Base-by-base conservation (phyloP, 2,113 vertebrate species). In the Sisor rabdophorus region DNA sequence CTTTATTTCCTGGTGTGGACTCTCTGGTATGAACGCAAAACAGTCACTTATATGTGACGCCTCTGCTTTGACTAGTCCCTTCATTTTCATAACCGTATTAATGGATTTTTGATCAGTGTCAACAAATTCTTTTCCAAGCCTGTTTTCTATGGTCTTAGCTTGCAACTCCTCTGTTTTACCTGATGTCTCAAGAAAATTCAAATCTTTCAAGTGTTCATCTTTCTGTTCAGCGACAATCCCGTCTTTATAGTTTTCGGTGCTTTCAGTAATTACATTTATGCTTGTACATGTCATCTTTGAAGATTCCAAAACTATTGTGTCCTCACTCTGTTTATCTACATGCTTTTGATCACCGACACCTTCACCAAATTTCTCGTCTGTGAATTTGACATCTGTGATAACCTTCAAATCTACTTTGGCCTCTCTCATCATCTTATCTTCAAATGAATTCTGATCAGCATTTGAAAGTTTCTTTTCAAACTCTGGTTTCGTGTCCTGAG, bases 51-150 rank as follows among this genome's bases (percentile, higher is more conserved):
- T 47, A n/a, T 64, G 48, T 32, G 63, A 64, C 65, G 65, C 16
- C 52, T 80, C 64, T 77, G 17, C 44, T 55, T 65, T 44, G n/a
- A 22, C 53, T 17, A n/a, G 47, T 11, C 36, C 61, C 26, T 63
- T n/a, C 0, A 47, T n/a, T 72, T 73, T 64, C 3, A 44, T 13
- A 15, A 65, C 36, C 55, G 55, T 63, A 24, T 40, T 26, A 36
- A 26, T 22, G 52, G 16, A 24, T 59, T 79, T 75, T 22, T 76
- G 40, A 73, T 24, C 36, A 13, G 9, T 48, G 52, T 50, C 26
- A 36, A 44, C 30, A 61, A 22, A 54, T 68, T 15, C 20, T 30
- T 63, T 44, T 15, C 13, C 9, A 63, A 10, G 10, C 44, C n/a
- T 32, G 58, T 20, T 60, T 56, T 69, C 54, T 6, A 3, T 24